These are phyloP conservation scores for Pristionchus arcanus DNA, from an alignment of 2,888 invertebrate species.

Conservation along the genomic window DNA sequence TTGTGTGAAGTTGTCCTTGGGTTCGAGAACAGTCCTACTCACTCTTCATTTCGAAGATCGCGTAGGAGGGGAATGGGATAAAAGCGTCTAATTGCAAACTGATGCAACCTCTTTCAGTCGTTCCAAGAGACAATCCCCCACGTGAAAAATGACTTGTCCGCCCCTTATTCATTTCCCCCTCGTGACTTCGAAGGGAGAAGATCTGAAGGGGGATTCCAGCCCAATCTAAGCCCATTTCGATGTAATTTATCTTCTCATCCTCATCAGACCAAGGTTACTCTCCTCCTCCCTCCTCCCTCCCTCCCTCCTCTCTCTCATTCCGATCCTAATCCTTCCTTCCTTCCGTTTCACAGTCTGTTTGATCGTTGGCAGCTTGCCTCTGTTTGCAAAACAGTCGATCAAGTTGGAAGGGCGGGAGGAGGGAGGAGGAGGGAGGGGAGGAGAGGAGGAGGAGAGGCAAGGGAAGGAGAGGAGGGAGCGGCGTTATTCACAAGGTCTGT, in stretches of 20 bases:
- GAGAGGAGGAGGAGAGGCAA: neutral
- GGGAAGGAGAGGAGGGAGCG: neutral
- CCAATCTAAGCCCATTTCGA: neutral
- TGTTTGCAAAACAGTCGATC: conserved; percentile 50
- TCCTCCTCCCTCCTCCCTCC: neutral
- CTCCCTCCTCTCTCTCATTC: neutral
- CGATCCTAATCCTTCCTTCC: conserved; percentile 33
- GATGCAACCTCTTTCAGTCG: neutral
- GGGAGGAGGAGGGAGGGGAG: neutral
- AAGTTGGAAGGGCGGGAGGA: neutral
- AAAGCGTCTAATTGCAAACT: neutral
- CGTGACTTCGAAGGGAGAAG: neutral
- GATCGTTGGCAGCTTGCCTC: conserved; percentile 37
- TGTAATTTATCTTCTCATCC: neutral
- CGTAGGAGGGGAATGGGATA: neutral
- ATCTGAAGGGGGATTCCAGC: neutral
- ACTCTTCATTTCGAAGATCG: neutral
- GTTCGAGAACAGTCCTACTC: neutral
- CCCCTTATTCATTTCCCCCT: neutral
- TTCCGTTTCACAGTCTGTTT: conserved; percentile 31
- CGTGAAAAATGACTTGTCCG: neutral
- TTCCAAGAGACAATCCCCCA: conserved; percentile 7
- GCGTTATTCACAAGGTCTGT: conserved; percentile 3
- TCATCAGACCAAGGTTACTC: neutral
- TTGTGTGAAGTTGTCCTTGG: neutral